Evolutionary conservation across 1,140 invertebrate genomes (phyloP).

Genomic region (Halotydeus destructor): DNA sequence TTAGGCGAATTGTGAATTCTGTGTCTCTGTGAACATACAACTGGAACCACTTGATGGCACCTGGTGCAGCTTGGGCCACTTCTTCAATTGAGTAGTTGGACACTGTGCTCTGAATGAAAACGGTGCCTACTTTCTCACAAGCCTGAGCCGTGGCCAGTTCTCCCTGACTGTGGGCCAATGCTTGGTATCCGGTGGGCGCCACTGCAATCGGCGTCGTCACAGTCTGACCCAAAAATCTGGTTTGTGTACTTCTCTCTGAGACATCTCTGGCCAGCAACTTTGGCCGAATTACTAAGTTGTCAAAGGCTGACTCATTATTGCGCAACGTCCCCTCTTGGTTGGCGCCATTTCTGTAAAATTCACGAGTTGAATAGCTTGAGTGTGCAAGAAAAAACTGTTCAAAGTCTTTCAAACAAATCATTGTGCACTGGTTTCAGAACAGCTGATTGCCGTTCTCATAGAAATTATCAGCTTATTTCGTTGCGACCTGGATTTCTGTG

Average conservation of each 20-base stretch:
- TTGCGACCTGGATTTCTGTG: no score
- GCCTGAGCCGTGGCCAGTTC: constrained; percentile 63
- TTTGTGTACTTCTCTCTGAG: background rate
- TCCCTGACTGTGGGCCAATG: constrained; percentile 68
- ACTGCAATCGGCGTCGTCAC: constrained; percentile 5
- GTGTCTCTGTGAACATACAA: constrained; percentile 62
- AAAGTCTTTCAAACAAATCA: no score
- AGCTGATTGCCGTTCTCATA: no score
- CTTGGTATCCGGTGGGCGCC: constrained; percentile 35
- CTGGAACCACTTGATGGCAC: constrained; percentile 62
- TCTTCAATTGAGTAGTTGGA: constrained; percentile 69
- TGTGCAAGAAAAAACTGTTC: no score
- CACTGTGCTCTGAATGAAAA: constrained; percentile 63
- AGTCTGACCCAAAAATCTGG: background rate
- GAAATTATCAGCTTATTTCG: no score
- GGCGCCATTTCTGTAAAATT: no score
- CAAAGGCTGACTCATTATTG: no score
- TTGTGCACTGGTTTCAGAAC: no score
- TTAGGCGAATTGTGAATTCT: constrained; percentile 19
- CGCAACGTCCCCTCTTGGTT: no score
- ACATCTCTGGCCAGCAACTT: no score
- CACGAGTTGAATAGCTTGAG: no score
- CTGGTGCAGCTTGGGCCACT: constrained; percentile 46
- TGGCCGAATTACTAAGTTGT: no score
- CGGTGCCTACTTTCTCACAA: constrained; percentile 41